Evolutionary conservation across 53 echinoderm and acorn worm genomes (phyloP).

Genomic region (Luidia sarsii): DNA sequence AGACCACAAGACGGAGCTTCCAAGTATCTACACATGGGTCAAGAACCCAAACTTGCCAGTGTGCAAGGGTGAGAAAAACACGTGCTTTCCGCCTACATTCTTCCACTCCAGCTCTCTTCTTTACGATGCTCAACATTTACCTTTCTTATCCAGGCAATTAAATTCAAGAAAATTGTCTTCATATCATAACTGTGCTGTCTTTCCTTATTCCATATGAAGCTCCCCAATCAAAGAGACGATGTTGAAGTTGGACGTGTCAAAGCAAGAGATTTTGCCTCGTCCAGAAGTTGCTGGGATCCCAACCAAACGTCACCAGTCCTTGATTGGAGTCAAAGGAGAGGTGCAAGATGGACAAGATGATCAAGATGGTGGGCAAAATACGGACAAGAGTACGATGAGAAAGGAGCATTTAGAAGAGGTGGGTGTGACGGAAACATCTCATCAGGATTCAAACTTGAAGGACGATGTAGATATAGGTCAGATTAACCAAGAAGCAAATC

Average conservation of each 20-base stretch:
- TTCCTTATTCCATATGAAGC: background rate
- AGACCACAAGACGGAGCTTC: background rate
- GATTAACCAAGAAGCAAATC: too few relatives aligned
- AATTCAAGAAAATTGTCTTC: too few relatives aligned
- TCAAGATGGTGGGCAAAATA: background rate
- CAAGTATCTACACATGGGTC: conserved; percentile 18
- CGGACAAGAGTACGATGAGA: background rate
- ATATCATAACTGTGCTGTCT: background rate
- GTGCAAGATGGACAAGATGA: conserved; percentile 1
- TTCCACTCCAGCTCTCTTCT: too few relatives aligned
- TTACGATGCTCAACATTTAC: too few relatives aligned
- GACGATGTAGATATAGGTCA: too few relatives aligned
- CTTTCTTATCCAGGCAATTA: too few relatives aligned
- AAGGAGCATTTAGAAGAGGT: background rate
- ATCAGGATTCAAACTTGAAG: background rate
- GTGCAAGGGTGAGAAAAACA: conserved; percentile 8
- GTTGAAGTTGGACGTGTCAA: background rate
- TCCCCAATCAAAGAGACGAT: background rate
- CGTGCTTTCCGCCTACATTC: too few relatives aligned
- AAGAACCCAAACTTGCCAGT: background rate
- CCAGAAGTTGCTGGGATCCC: background rate
- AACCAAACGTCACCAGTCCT: background rate
- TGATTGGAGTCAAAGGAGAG: background rate
- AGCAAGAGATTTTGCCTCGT: background rate
- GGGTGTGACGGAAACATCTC: background rate